Conservation (phyloP, 1,140 invertebrate species). For the Eurosta solidaginis region DNA sequence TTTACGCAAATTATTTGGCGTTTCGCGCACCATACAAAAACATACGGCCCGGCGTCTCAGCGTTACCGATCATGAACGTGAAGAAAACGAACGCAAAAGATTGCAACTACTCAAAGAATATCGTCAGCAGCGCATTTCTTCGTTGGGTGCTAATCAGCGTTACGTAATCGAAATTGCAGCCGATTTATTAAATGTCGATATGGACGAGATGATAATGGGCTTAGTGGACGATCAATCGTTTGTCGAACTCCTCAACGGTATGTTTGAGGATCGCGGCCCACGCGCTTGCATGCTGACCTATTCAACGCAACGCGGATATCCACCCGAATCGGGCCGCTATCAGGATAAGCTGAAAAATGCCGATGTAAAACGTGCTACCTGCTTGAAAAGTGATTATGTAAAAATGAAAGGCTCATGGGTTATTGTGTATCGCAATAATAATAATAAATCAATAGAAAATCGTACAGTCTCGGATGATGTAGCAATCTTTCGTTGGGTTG, state of each 20-base stretch:
- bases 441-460: conserved; percentile 61
- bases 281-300: conserved; percentile 63
- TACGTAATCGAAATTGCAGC: conserved; percentile 69
- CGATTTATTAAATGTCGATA: conserved; percentile 62
- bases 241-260: conserved; percentile 64
- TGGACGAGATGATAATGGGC: conserved; percentile 67
- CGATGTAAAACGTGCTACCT: conserved; percentile 61
- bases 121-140: conserved; percentile 45
- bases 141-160: conserved; percentile 62
- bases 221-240: conserved; percentile 67
- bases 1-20: conserved; percentile 44
- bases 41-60: conserved; percentile 42
- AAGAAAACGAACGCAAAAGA: conserved; percentile 42
- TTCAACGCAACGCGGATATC: conserved; percentile 59
- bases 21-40: conserved; percentile 46
- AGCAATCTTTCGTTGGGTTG: conserved; percentile 53
- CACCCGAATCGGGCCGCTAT: conserved; percentile 64
- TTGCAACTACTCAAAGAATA: conserved; percentile 41
- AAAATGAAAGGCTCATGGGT: conserved; percentile 63
- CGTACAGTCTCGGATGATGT: conserved; percentile 64
- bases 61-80: conserved; percentile 45
- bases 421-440: conserved; percentile 62
- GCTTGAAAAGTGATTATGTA: conserved; percentile 62
- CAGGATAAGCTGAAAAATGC: conserved; percentile 51
- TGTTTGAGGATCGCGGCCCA: conserved; percentile 62